These are phyloP conservation scores for Erythrolamprus reginae DNA, from an alignment of 2,113 vertebrate genomes.

Conservation along the genomic window DNA sequence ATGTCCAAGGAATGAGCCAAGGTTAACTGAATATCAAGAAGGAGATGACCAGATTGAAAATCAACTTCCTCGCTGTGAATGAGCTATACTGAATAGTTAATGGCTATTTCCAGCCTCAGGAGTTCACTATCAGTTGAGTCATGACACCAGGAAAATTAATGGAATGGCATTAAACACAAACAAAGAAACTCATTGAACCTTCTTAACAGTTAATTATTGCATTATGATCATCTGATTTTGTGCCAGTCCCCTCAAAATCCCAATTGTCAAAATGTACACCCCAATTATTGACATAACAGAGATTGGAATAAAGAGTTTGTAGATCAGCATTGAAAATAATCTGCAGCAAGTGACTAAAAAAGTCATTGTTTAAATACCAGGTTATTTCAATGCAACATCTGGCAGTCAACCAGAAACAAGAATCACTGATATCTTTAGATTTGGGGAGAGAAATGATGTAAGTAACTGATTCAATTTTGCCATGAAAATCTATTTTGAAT, in stretches of 20 bases:
- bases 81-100: too few species aligned
- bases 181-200: too few species aligned
- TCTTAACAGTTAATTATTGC: too few species aligned
- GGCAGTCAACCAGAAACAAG: neutral
- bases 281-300: neutral
- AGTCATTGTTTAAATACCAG: neutral
- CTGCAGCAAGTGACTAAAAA: neutral
- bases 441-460: neutral
- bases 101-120: too few species aligned
- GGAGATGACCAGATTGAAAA: too few species aligned
- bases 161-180: too few species aligned
- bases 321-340: neutral
- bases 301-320: neutral
- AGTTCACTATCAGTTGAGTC: too few species aligned
- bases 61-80: too few species aligned
- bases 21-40: too few species aligned
- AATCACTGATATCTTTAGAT: neutral
- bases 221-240: neutral
- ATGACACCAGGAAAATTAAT: too few species aligned
- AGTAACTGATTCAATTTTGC: neutral
- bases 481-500: neutral
- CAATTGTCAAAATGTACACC: neutral
- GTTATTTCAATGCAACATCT: neutral
- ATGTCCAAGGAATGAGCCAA: too few species aligned
- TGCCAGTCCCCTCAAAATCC: neutral